Percentiles rank a stretch among this genome's conserved stretches.
These are phyloP conservation scores for Trachelipus rathkii DNA, from an alignment of 1,140 invertebrate genomes.

Conservation along the genomic window DNA sequence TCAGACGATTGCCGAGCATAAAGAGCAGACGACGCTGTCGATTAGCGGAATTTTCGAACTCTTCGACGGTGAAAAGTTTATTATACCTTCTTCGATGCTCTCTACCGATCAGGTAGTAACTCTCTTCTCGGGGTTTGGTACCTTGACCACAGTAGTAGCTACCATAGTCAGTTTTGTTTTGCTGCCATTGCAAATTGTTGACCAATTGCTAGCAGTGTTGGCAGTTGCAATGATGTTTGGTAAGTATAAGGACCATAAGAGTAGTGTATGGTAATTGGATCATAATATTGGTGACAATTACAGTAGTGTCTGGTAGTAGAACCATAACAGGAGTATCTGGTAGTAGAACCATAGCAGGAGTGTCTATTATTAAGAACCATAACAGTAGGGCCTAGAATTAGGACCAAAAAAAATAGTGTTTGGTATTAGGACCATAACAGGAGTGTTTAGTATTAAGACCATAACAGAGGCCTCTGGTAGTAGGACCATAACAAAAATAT, in stretches of 20 bases:
- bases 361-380: too few relatives aligned
- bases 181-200: neutral
- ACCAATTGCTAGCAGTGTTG: neutral
- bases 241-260: neutral
- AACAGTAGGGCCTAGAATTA: too few relatives aligned
- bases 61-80: neutral
- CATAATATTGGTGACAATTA: too few relatives aligned
- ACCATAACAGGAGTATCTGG: too few relatives aligned
- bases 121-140: neutral
- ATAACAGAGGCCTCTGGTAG: too few relatives aligned
- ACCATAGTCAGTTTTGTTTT: neutral
- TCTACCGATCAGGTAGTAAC: neutral
- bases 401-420: too few relatives aligned
- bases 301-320: too few relatives aligned
- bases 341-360: too few relatives aligned
- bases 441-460: too few relatives aligned
- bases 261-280: too few relatives aligned
- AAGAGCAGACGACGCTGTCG: neutral
- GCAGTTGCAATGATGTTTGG: neutral
- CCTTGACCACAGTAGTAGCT: neutral
- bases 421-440: too few relatives aligned
- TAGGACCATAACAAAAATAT: too few relatives aligned
- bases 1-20: neutral
- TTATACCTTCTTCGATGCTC: neutral
- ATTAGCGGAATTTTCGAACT: neutral